These are phyloP conservation scores for Melanostigma gelatinosum DNA, from an alignment of 2,113 vertebrate genomes.

Conservation along the genomic window DNA sequence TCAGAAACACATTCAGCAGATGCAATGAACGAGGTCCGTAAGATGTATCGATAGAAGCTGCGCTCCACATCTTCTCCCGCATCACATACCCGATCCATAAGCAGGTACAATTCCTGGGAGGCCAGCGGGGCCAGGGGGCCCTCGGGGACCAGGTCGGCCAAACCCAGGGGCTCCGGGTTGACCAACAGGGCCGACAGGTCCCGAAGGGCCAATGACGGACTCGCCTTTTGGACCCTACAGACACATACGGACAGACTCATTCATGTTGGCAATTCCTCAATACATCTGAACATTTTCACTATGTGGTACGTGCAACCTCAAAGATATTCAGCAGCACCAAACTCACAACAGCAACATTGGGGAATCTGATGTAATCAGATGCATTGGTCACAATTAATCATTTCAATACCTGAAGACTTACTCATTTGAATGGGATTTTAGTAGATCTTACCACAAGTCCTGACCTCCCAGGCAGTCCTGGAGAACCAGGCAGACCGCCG, in stretches of 20 bases:
- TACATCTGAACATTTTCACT: background rate
- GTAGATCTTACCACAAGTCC: conserved; percentile 84
- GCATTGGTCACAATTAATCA: background rate
- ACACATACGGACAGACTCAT: background rate
- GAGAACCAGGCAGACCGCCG: conserved; percentile 77
- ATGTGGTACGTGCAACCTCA: background rate
- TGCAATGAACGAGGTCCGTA: background rate
- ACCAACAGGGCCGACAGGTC: conserved; percentile 88
- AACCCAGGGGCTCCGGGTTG: conserved; percentile 87
- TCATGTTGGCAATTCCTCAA: background rate
- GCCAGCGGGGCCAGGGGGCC: conserved; percentile 87
- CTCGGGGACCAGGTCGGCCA: conserved; percentile 87
- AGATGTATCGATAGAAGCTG: background rate
- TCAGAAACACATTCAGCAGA: background rate
- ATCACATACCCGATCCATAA: conserved; percentile 82
- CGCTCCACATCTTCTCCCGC: background rate
- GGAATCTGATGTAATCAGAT: background rate
- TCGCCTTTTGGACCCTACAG: conserved; percentile 93
- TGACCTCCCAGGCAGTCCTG: conserved; percentile 87
- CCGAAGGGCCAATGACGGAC: conserved; percentile 86
- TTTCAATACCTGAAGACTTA: background rate
- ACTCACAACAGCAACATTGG: background rate
- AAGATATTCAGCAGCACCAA: background rate
- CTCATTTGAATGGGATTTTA: background rate
- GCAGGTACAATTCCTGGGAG: conserved; percentile 83